phyloP scores from a whole-genome alignment of 2,797 vertebrate species.

The Dendrocincla fuliginosa region DNA sequence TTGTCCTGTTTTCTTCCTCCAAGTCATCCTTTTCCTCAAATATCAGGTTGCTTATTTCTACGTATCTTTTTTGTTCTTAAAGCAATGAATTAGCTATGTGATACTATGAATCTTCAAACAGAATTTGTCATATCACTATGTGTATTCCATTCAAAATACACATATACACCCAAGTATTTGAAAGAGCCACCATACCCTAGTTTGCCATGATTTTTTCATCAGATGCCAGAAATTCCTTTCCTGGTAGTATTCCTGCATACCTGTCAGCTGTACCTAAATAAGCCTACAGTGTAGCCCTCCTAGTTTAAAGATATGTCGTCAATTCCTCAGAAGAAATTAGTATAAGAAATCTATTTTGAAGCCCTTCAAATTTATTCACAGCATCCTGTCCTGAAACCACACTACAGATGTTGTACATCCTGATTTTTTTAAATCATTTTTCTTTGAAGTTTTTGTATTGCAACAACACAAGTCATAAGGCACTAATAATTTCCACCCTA shows the following conservation, averaged over 20 bases:
- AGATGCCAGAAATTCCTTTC: neutral
- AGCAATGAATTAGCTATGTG: neutral
- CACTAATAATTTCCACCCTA: neutral
- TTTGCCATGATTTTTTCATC: neutral
- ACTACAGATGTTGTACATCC: neutral
- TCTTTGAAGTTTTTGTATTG: neutral
- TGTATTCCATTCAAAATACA: neutral
- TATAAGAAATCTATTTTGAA: neutral
- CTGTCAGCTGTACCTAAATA: neutral
- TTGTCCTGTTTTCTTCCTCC: neutral
- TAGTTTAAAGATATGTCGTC: neutral
- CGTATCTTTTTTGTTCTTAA: neutral
- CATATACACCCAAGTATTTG: neutral
- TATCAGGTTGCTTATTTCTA: neutral
- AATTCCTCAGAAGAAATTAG: neutral
- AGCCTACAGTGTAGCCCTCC: neutral
- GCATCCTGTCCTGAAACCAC: neutral
- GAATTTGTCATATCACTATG: rapidly evolving
- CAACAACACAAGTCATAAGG: neutral
- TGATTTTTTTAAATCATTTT: neutral
- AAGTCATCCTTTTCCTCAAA: neutral
- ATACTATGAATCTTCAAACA: neutral
- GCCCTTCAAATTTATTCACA: neutral
- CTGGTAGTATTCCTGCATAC: neutral
- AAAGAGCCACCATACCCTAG: neutral